Evolutionary conservation across 2,113 vertebrate genomes (phyloP).

Genomic region (Emydura subglobosa): DNA sequence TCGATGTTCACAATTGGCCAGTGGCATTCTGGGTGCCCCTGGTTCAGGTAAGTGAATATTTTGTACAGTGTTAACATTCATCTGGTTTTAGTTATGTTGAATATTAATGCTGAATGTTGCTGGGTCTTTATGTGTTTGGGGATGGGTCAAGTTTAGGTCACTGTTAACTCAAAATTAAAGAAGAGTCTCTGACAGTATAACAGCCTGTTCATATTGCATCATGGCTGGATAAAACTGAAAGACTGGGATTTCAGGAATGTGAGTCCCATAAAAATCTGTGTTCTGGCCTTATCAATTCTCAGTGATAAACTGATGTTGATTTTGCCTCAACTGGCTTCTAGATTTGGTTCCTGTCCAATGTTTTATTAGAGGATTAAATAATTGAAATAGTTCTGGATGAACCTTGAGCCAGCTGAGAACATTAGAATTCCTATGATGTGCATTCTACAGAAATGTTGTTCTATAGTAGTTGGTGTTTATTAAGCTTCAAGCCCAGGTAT

Average conservation of each 20-base stretch:
- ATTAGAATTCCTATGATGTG: not conserved
- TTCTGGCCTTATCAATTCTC: not conserved
- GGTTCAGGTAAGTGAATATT: not conserved
- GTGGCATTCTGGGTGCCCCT: not conserved
- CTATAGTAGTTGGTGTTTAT: not conserved
- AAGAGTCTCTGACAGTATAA: not conserved
- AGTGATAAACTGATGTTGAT: not conserved
- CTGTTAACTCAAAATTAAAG: not conserved
- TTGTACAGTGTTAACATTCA: not conserved
- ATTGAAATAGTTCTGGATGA: constrained; percentile 29
- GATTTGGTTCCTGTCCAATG: not conserved
- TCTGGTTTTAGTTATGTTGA: not conserved
- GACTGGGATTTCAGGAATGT: not conserved
- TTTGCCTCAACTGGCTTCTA: not conserved
- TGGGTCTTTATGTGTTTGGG: not conserved
- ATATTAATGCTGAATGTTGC: not conserved
- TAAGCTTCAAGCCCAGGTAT: too few species aligned
- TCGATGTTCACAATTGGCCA: not conserved
- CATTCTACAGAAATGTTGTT: not conserved
- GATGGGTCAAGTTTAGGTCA: not conserved
- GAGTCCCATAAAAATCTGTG: not conserved
- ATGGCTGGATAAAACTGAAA: not conserved
- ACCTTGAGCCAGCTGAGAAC: not conserved
- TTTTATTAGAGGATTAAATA: constrained; percentile 1
- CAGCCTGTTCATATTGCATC: not conserved